phyloP scores from a whole-genome alignment of 1,140 invertebrate genomes.

The Varroa destructor region DNA sequence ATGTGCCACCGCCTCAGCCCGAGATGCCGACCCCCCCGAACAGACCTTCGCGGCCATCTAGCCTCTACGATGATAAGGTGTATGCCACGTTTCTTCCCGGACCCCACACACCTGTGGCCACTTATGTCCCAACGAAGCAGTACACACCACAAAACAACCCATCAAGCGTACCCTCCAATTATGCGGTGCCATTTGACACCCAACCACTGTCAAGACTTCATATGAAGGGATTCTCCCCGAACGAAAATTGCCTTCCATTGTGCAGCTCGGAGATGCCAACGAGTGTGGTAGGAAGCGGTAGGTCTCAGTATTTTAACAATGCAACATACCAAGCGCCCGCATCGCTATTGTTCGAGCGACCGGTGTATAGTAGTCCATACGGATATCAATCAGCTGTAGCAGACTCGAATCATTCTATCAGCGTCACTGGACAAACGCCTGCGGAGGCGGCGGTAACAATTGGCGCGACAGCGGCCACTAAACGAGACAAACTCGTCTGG shows the following conservation, averaged over 20 bases:
- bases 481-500: too few species aligned
- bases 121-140: constrained; percentile 12
- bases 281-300: not conserved
- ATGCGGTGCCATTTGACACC: constrained; percentile 1
- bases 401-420: too few species aligned
- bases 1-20: constrained; percentile 20
- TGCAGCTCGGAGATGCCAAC: not conserved
- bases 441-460: too few species aligned
- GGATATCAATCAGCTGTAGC: too few species aligned
- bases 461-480: too few species aligned
- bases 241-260: constrained; percentile 24
- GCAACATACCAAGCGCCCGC: constrained; percentile 10
- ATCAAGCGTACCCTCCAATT: constrained; percentile 1
- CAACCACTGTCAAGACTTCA: too few species aligned
- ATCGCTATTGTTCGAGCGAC: constrained; percentile 4
- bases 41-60: constrained; percentile 19
- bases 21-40: constrained; percentile 9
- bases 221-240: constrained; percentile 4
- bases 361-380: not conserved
- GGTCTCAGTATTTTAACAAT: not conserved
- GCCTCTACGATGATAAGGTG: constrained; percentile 22
- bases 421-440: too few species aligned
- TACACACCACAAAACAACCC: not conserved
- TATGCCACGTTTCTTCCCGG: constrained; percentile 22
- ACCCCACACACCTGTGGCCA: constrained; percentile 17